Conservation (phyloP, 2,113 vertebrate genomes). For the Eubucco bourcierii region DNA sequence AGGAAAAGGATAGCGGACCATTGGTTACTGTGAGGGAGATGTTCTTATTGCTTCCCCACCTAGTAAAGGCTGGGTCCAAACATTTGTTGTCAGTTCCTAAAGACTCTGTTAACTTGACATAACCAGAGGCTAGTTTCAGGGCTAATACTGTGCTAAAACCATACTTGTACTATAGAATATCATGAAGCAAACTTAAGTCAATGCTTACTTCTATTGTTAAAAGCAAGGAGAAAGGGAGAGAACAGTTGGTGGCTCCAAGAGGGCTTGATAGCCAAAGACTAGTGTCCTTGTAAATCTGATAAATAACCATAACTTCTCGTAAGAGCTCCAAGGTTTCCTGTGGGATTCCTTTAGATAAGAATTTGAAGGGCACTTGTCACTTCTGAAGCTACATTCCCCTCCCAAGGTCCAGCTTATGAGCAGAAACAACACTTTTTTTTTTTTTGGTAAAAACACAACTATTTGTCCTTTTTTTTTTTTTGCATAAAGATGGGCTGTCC, state of each 20-base stretch:
- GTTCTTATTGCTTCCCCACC: background rate
- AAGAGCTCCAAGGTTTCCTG: slow-evolving; percentile 66
- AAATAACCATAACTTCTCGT: slow-evolving; percentile 65
- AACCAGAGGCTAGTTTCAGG: slow-evolving; percentile 9
- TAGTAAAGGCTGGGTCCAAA: slow-evolving; percentile 3
- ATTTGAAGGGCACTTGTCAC: slow-evolving; percentile 51
- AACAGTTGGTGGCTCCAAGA: slow-evolving; percentile 2
- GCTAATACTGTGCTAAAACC: slow-evolving; percentile 8
- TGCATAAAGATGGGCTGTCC: background rate
- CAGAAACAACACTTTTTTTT: background rate
- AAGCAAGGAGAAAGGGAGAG: background rate
- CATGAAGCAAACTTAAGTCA: background rate
- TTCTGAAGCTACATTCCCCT: slow-evolving; percentile 47
- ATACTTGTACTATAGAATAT: slow-evolving; percentile 4
- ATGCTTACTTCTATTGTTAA: slow-evolving; percentile 25
- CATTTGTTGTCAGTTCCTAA: slow-evolving; percentile 59
- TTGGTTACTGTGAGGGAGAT: background rate
- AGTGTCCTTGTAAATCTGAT: slow-evolving; percentile 65
- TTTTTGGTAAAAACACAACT: too few relatives aligned
- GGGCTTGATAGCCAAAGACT: slow-evolving; percentile 46
- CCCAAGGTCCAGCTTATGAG: slow-evolving; percentile 30
- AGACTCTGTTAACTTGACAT: slow-evolving; percentile 39
- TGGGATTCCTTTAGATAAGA: slow-evolving; percentile 69
- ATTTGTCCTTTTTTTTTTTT: background rate
- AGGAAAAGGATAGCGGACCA: background rate